Percentiles rank a stretch among this genome's conserved stretches.
phyloP scores from a whole-genome alignment of 1,140 invertebrate genomes.

The Aphidius ervi region DNA sequence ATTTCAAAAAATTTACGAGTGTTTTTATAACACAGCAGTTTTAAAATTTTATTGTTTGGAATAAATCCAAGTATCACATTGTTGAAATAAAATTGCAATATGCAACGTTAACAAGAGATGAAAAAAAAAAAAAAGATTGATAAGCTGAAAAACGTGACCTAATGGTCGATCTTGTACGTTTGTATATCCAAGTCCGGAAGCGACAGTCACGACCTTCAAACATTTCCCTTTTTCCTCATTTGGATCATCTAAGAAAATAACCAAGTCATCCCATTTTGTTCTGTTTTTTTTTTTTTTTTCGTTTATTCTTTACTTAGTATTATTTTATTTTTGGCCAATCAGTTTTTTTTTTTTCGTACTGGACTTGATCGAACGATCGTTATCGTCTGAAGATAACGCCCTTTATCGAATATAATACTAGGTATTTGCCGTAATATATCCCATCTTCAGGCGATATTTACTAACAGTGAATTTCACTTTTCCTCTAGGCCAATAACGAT shows the following conservation, averaged over 20 bases:
- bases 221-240: neutral
- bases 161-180: neutral
- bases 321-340: neutral
- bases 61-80: too few relatives aligned
- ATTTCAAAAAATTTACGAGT: too few relatives aligned
- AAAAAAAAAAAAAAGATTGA: conserved; percentile 8
- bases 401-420: neutral
- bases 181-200: conserved; percentile 1
- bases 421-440: neutral
- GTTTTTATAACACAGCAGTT: too few relatives aligned
- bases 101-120: neutral
- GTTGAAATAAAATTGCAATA: neutral
- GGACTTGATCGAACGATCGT: conserved; percentile 14
- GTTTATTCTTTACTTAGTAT: neutral
- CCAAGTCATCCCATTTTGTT: conserved; percentile 2
- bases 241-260: neutral
- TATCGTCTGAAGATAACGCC: conserved; percentile 16
- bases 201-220: too few relatives aligned
- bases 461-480: conserved; percentile 13
- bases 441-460: neutral
- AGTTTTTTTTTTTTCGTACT: conserved; percentile 4
- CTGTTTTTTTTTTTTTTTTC: conserved; percentile 9
- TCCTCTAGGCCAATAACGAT: conserved; percentile 7
- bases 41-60: too few relatives aligned
- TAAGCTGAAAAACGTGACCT: conserved; percentile 13